A percentile compares a stretch with the other conserved stretches of the same genome.
phyloP scores from a whole-genome alignment of 2,888 invertebrate genomes.

The Neocrepidodera transversa region DNA sequence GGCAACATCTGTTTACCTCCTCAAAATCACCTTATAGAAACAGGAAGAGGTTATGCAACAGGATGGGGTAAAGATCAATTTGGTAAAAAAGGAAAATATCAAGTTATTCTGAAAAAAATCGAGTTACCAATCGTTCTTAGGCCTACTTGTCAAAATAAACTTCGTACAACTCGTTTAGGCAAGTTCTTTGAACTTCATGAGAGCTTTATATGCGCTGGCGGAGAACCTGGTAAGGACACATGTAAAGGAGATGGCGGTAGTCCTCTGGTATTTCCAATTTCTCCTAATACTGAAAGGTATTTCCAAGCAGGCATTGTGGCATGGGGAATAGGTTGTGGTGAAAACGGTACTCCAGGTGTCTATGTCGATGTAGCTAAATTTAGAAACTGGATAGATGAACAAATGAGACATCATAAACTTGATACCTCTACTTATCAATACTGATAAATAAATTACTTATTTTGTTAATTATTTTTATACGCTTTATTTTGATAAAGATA shows the following conservation, averaged over 20 bases:
- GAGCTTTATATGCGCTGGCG: slow-evolving; percentile 83
- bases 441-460: slow-evolving; percentile 15
- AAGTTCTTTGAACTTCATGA: slow-evolving; percentile 69
- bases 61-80: slow-evolving; percentile 55
- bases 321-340: slow-evolving; percentile 84
- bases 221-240: slow-evolving; percentile 68
- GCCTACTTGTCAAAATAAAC: slow-evolving; percentile 65
- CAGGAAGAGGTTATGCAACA: slow-evolving; percentile 48
- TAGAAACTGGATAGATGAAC: slow-evolving; percentile 69
- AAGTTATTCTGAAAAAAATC: slow-evolving; percentile 75
- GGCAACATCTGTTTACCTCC: slow-evolving; percentile 53
- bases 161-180: slow-evolving; percentile 72
- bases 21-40: slow-evolving; percentile 38
- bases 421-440: slow-evolving; percentile 43
- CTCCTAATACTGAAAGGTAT: slow-evolving; percentile 65
- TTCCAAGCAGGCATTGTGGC: slow-evolving; percentile 78
- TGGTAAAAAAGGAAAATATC: slow-evolving; percentile 66
- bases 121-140: slow-evolving; percentile 71
- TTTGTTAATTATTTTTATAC: slow-evolving; percentile 1
- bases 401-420: slow-evolving; percentile 43
- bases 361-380: slow-evolving; percentile 74
- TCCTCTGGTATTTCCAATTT: slow-evolving; percentile 73
- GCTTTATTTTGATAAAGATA: slow-evolving; percentile 7
- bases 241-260: slow-evolving; percentile 64
- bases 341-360: slow-evolving; percentile 72